Evolutionary conservation across 2,797 vertebrate genomes (phyloP), one percentile per base, ranked within the genome.

Genomic region (Oceanodroma leucorhoa): DNA sequence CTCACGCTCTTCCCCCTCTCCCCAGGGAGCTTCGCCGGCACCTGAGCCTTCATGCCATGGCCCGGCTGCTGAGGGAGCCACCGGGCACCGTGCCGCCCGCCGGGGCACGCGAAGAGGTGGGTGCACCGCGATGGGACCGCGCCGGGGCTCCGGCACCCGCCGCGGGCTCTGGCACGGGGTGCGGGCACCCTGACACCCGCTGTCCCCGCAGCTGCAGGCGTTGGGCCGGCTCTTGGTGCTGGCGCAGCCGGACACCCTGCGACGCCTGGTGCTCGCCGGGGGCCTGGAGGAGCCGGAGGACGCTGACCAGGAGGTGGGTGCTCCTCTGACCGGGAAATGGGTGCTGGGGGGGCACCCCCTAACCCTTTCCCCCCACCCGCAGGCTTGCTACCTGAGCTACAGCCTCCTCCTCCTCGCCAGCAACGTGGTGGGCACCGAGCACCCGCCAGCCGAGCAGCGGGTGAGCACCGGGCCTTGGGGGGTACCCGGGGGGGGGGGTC

Each of bases 331-430:
- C 0, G 15, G 43, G 29, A 32, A 38, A 7, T 3, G 62, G 72
- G 83, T 32, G 27, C 54, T 1, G 4, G 24, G 24, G 24, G 48
- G 27, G 11, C 27, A 23, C 46, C 32, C 45, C 27, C 0, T 1
- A 36, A 48, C 41, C 30, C 8, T 21, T 46, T 24, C 0, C 17
- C 36, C 10, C 27, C 24, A 16, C 38, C 66, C 4, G 4, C 58
- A 97, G 97, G 90, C 76, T 65, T 96, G 80, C 78, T 97, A 96
- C 85, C 77, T 97, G 65, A 97, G 95, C 86, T 76, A 95, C 83
- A 97, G 93, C 89, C 97, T 97, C 69, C 92, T 97, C 89, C 93
- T 22, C 6, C 91, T 97, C 75, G 96, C 97, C 4, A 94, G 94
- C 9, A 54, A 90, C 46, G 95, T 96, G 46, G 97, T 97, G 79